These are phyloP conservation scores for Carpatolechia fugitivella DNA, from an alignment of 2,888 invertebrate genomes.

Conservation along the genomic window DNA sequence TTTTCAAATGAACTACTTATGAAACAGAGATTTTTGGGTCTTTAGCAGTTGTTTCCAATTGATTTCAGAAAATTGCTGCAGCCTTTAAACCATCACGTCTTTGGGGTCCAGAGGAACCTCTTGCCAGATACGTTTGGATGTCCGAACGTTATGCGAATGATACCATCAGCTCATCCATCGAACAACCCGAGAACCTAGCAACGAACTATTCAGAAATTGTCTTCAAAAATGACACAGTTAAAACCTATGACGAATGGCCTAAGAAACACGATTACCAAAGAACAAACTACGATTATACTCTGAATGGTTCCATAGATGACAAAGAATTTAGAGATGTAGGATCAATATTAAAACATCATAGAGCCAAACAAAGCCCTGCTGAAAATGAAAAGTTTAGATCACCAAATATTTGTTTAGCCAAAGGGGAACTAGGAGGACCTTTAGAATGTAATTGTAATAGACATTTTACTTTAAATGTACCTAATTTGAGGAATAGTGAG, in stretches of 20 bases:
- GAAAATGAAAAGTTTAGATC: slow-evolving; percentile 56
- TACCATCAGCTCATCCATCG: slow-evolving; percentile 47
- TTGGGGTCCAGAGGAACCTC: slow-evolving; percentile 73
- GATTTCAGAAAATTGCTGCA: slow-evolving; percentile 63
- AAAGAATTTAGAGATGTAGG: slow-evolving; percentile 38
- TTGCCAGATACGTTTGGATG: slow-evolving; percentile 72
- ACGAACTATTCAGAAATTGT: slow-evolving; percentile 50
- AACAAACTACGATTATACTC: slow-evolving; percentile 43
- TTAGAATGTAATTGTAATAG: slow-evolving; percentile 66
- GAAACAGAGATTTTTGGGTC: no score
- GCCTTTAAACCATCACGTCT: slow-evolving; percentile 66
- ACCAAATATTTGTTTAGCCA: slow-evolving; percentile 68
- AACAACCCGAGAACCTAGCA: slow-evolving; percentile 18
- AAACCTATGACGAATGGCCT: slow-evolving; percentile 50
- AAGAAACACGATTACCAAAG: slow-evolving; percentile 48
- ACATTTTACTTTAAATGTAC: slow-evolving; percentile 67
- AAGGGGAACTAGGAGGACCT: slow-evolving; percentile 58
- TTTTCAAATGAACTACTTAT: no score
- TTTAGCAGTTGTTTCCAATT: no score
- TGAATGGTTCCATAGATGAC: slow-evolving; percentile 38
- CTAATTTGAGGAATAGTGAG: slow-evolving; percentile 60
- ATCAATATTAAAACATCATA: slow-evolving; percentile 45
- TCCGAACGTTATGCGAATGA: slow-evolving; percentile 61
- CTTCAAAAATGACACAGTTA: slow-evolving; percentile 48
- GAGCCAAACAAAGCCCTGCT: slow-evolving; percentile 47